A percentile compares a stretch with the other conserved stretches of the same genome.
Evolutionary conservation across 1,140 invertebrate genomes (phyloP).

Genomic region (Phymastichus coffea): DNA sequence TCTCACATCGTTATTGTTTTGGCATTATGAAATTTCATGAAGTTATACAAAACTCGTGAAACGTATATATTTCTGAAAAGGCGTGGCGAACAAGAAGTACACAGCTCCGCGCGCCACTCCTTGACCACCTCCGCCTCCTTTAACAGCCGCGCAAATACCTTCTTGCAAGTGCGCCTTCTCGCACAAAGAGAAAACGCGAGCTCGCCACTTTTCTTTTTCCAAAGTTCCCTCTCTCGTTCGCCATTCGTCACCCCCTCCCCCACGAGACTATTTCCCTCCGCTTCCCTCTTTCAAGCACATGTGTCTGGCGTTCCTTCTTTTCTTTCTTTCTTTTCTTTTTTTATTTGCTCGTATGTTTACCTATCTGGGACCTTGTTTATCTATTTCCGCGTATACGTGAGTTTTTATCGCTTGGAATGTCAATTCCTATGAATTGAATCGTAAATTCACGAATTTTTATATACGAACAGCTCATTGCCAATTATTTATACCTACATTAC

Average conservation of each 20-base stretch:
- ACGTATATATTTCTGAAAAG: constrained; percentile 48
- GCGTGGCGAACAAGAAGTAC: constrained; percentile 41
- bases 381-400: too few relatives aligned
- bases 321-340: neutral
- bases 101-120: constrained; percentile 30
- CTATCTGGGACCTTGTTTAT: too few relatives aligned
- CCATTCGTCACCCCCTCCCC: constrained; percentile 17
- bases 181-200: constrained; percentile 4
- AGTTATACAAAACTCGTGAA: constrained; percentile 39
- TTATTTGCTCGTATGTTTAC: too few relatives aligned
- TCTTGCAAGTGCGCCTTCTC: neutral
- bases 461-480: too few relatives aligned
- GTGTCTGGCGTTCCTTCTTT: neutral
- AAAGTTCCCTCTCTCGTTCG: neutral
- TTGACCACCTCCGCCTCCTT: neutral
- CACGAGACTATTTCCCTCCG: constrained; percentile 9
- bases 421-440: too few relatives aligned
- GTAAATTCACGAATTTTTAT: too few relatives aligned
- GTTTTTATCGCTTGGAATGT: too few relatives aligned
- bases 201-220: neutral
- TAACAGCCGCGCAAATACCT: neutral
- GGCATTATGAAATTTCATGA: constrained; percentile 72
- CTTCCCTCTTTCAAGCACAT: neutral
- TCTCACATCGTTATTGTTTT: constrained; percentile 31
- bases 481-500: too few relatives aligned